Conservation (phyloP, 2,113 vertebrate genomes). For the Eidolon helvum region DNA sequence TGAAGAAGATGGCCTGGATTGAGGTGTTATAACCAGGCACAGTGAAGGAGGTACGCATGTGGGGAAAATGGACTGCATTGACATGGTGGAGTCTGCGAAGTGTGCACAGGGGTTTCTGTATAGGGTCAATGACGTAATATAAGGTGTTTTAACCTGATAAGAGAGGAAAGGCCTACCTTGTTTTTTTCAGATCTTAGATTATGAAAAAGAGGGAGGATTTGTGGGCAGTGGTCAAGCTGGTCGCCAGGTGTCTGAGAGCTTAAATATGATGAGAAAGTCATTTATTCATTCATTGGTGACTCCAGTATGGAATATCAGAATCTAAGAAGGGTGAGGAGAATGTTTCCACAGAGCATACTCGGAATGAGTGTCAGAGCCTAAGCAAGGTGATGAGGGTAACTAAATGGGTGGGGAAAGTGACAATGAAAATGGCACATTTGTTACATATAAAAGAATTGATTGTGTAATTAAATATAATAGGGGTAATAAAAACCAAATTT, state of each 20-base stretch:
- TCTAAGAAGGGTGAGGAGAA: neutral
- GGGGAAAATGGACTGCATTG: too few species aligned
- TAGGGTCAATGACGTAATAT: neutral
- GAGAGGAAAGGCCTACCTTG: neutral
- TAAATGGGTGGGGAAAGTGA: neutral
- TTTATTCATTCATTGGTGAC: neutral
- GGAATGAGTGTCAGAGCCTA: neutral
- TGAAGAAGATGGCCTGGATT: neutral
- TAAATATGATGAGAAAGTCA: neutral
- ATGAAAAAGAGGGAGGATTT: neutral
- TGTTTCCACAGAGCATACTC: neutral
- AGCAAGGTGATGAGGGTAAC: neutral
- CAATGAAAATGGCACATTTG: neutral
- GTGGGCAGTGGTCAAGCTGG: neutral
- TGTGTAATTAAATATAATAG: neutral
- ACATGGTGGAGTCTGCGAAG: neutral
- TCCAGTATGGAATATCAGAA: neutral
- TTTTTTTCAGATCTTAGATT: neutral
- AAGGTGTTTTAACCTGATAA: neutral
- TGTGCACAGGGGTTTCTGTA: neutral
- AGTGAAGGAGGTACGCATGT: neutral
- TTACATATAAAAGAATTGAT: neutral
- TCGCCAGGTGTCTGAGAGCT: neutral
- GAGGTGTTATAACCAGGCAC: neutral
- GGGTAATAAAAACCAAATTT: neutral